A percentile compares a stretch with the other conserved stretches of the same genome.
These are phyloP conservation scores for Hylaeus anthracinus DNA, from an alignment of 1,140 invertebrate genomes.

Conservation along the genomic window DNA sequence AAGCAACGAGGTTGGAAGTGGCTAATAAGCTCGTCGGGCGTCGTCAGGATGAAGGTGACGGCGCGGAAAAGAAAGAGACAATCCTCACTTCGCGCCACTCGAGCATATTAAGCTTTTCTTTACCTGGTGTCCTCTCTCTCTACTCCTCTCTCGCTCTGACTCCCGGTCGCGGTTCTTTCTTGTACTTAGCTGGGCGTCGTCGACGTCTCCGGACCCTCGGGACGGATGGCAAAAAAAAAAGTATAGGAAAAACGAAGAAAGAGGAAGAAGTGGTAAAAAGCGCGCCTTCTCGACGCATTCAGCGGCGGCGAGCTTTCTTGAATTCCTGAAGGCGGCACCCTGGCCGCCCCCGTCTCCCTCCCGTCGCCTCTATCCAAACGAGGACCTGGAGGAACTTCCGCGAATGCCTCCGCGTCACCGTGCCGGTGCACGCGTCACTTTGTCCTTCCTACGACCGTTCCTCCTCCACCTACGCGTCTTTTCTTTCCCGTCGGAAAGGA, in stretches of 20 bases:
- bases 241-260: conserved; percentile 25
- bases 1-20: conserved; percentile 12
- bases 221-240: conserved; percentile 12
- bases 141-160: conserved; percentile 5
- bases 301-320: conserved; percentile 59
- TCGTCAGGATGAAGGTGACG: conserved; percentile 25
- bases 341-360: not conserved
- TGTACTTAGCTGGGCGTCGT: conserved; percentile 8
- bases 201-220: conserved; percentile 26
- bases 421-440: conserved; percentile 59
- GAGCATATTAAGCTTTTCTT: conserved; percentile 58
- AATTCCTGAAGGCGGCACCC: conserved; percentile 60
- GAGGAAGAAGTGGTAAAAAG: conserved; percentile 48
- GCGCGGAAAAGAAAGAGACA: conserved; percentile 53
- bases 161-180: conserved; percentile 12
- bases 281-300: conserved; percentile 59
- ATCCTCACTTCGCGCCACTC: conserved; percentile 56
- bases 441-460: conserved; percentile 55
- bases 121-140: conserved; percentile 3
- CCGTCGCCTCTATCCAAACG: conserved; percentile 13
- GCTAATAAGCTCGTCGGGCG: conserved; percentile 53
- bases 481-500: conserved; percentile 45
- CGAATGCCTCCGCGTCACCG: conserved; percentile 51
- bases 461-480: conserved; percentile 35
- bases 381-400: conserved; percentile 26